phyloP scores from a whole-genome alignment of 2,797 vertebrate genomes.

The Sebastes flavidus region DNA sequence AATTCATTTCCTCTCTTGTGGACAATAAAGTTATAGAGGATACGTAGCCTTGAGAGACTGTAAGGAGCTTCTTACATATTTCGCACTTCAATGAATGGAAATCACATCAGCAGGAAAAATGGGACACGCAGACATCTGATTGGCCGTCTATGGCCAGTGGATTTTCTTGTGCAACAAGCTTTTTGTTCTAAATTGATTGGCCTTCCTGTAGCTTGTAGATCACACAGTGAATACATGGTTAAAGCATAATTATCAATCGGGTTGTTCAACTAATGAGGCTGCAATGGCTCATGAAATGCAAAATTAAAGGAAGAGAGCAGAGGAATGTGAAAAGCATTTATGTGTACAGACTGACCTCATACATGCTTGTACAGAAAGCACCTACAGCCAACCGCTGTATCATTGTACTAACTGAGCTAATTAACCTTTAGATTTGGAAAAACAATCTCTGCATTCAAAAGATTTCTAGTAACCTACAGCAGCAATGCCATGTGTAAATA shows the following conservation, averaged over 20 bases:
- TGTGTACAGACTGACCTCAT: background rate
- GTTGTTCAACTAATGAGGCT: background rate
- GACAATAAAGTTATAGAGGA: background rate
- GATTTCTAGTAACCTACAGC: background rate
- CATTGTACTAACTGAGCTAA: background rate
- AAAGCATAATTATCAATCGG: background rate
- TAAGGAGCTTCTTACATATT: background rate
- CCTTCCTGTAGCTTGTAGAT: background rate
- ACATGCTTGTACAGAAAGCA: background rate
- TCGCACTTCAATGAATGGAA: background rate
- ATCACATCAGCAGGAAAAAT: background rate
- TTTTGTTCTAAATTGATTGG: background rate
- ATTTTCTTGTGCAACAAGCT: background rate
- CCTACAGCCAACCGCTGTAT: background rate
- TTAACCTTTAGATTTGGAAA: background rate
- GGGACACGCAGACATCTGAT: background rate
- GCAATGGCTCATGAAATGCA: background rate
- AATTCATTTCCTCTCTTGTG: background rate
- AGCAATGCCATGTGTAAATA: background rate
- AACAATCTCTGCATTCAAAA: background rate
- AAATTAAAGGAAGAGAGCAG: background rate
- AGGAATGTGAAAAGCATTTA: background rate
- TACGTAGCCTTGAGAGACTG: background rate
- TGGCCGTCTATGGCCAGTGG: background rate
- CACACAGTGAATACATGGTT: background rate